Percentiles rank a stretch among this genome's conserved stretches.
These are phyloP conservation scores for Equus przewalskii DNA, from an alignment of 2,113 vertebrate genomes.

Conservation along the genomic window DNA sequence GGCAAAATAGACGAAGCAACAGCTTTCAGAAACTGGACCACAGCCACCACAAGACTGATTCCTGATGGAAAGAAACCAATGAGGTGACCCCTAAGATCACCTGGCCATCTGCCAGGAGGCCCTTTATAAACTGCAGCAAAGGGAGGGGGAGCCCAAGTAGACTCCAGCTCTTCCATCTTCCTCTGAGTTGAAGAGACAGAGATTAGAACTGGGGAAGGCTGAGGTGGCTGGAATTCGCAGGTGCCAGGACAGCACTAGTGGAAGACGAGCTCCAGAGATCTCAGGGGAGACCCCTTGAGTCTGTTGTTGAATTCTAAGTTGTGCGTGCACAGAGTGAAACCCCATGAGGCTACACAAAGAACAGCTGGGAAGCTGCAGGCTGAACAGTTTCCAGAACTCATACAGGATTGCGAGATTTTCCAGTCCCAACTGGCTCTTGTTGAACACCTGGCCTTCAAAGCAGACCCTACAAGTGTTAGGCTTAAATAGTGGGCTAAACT, in stretches of 20 bases:
- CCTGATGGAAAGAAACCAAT: not conserved
- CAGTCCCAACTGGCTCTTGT: not conserved
- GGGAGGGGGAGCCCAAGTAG: not conserved
- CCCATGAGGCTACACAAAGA: not conserved
- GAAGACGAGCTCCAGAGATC: not conserved
- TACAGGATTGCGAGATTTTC: not conserved
- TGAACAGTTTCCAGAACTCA: rapidly evolving
- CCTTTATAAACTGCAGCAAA: too few species aligned
- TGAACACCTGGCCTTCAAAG: not conserved
- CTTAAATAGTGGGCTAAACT: not conserved
- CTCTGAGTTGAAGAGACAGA: too few species aligned
- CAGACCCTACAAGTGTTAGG: not conserved
- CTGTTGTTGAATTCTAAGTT: not conserved
- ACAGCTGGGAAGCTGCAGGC: not conserved
- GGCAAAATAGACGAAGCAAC: not conserved
- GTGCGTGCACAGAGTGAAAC: not conserved
- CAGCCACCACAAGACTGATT: not conserved
- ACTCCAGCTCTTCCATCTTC: not conserved
- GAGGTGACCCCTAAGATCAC: not conserved
- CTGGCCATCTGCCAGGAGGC: not conserved
- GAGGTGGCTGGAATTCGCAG: not conserved
- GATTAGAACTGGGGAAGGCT: not conserved
- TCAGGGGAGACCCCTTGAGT: not conserved
- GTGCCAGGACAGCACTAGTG: not conserved
- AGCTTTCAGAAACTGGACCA: not conserved